Conservation (phyloP, 2,113 vertebrate species). For the Mesembrinibis cayennensis region DNA sequence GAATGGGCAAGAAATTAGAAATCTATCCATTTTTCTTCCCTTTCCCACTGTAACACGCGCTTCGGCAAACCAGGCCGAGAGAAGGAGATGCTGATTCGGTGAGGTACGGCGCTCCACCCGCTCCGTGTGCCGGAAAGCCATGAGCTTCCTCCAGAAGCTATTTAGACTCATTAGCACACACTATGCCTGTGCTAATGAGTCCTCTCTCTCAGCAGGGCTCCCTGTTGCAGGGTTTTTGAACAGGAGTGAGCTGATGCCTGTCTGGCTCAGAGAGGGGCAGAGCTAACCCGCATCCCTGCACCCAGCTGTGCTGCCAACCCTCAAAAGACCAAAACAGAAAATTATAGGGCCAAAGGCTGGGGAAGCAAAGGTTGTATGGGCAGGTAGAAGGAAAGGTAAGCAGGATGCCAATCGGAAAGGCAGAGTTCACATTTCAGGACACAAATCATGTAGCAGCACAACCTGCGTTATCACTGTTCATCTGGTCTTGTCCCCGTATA, state of each 20-base stretch:
- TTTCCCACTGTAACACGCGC: neutral
- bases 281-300: neutral
- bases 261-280: neutral
- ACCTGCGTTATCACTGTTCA: neutral
- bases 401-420: neutral
- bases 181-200: neutral
- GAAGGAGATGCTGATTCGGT: neutral
- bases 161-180: neutral
- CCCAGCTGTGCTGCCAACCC: neutral
- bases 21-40: conserved; percentile 22
- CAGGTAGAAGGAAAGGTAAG: neutral
- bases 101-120: neutral
- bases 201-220: neutral
- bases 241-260: neutral
- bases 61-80: neutral
- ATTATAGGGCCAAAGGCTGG: neutral
- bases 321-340: neutral
- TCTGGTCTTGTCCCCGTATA: fast-evolving
- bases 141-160: neutral
- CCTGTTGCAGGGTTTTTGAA: neutral
- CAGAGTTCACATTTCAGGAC: neutral
- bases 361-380: neutral
- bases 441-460: neutral
- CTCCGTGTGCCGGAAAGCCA: neutral
- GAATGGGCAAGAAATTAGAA: conserved; percentile 21